Conservation (phyloP, 2,113 vertebrate species). For the Eupsittula cactorum region DNA sequence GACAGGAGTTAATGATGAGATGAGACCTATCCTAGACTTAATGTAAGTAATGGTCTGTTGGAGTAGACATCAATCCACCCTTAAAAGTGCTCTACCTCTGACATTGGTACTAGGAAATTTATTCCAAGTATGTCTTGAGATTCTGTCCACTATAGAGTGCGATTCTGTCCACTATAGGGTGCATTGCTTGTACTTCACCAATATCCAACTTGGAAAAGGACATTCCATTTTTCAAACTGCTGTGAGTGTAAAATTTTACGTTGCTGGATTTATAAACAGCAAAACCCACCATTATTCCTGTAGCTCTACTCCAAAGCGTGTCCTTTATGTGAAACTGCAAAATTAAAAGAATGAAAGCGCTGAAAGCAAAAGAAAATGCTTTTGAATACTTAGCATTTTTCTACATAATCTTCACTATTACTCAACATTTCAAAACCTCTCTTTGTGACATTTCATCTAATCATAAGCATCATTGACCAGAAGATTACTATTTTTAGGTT, state of each 20-base stretch:
- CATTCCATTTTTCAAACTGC: not conserved
- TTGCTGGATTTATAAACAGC: not conserved
- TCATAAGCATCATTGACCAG: not conserved
- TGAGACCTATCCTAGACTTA: not conserved
- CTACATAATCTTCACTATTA: not conserved
- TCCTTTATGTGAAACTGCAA: not conserved
- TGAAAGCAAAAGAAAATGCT: not conserved
- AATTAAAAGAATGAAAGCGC: not conserved
- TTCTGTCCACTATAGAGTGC: not conserved
- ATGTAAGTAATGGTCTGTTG: not conserved
- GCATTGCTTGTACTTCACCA: not conserved
- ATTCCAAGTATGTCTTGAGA: not conserved
- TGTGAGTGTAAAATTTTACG: not conserved
- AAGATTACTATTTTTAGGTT: not conserved
- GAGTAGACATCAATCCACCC: not conserved
- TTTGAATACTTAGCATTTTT: not conserved
- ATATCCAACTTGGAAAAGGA: not conserved
- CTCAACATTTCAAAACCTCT: not conserved
- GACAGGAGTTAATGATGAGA: not conserved
- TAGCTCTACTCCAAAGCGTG: not conserved
- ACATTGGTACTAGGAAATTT: not conserved
- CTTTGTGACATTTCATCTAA: not conserved
- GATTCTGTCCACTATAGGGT: not conserved
- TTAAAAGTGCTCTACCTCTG: not conserved
- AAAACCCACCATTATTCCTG: not conserved